A percentile compares a stretch with the other conserved stretches of the same genome.
phyloP scores from a whole-genome alignment of 2,888 invertebrate species.

The Belgica antarctica region DNA sequence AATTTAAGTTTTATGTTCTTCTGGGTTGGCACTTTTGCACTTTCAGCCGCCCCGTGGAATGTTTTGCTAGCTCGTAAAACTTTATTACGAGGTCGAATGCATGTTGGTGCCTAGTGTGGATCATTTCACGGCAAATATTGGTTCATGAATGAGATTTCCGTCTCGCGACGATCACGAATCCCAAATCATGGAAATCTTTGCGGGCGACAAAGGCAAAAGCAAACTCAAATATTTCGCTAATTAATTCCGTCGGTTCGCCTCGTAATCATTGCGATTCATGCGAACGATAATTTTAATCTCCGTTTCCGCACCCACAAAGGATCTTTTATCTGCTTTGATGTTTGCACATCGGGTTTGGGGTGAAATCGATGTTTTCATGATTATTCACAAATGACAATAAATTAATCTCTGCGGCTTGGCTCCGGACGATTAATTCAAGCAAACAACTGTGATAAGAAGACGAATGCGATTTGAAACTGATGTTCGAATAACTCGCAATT shows the following conservation, averaged over 20 bases:
- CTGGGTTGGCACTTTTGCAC: not conserved
- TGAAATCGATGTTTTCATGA: not conserved
- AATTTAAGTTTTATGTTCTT: conserved; percentile 11
- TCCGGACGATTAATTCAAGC: not conserved
- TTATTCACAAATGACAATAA: not conserved
- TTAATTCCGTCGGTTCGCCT: conserved; percentile 22
- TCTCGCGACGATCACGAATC: too few species aligned
- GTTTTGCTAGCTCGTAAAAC: conserved; percentile 3
- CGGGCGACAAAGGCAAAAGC: not conserved
- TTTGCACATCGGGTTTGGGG: not conserved
- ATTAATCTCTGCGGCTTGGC: not conserved
- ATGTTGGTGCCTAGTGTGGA: not conserved
- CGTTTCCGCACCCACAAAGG: not conserved
- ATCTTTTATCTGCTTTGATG: not conserved
- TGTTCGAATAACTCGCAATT: too few species aligned
- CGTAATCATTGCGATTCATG: not conserved
- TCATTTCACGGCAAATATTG: not conserved
- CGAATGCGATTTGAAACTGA: not conserved
- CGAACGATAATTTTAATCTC: not conserved
- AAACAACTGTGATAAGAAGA: not conserved
- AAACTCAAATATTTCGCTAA: conserved; percentile 33
- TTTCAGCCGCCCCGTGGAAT: not conserved
- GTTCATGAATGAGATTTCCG: too few species aligned
- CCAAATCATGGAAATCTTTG: not conserved
- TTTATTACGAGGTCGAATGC: conserved; percentile 12